A percentile compares a stretch with the other conserved stretches of the same genome.
Conservation (phyloP, 2,797 vertebrate species). For the Enteromius treurensis region DNA sequence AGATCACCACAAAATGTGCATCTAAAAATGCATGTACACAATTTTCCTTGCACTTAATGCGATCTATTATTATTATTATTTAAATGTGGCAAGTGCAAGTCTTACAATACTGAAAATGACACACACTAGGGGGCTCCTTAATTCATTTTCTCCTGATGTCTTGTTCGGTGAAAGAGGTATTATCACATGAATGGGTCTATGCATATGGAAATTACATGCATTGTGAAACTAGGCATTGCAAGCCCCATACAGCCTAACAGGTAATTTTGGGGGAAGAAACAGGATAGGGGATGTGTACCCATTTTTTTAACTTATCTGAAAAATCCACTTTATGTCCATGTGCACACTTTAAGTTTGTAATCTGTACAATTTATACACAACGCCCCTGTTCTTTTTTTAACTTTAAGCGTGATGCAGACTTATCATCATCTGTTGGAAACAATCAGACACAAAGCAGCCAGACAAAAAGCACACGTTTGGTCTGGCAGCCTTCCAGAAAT, state of each 20-base stretch:
- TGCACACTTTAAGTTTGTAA: neutral
- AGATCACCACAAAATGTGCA: neutral
- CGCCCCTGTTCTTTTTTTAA: neutral
- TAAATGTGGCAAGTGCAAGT: neutral
- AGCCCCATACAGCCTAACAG: neutral
- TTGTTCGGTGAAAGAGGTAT: neutral
- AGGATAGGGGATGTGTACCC: neutral
- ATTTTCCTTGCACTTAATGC: neutral
- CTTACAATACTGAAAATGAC: neutral
- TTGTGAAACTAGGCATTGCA: neutral
- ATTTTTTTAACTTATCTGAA: neutral
- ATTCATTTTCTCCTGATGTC: neutral
- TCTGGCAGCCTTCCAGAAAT: constrained; percentile 49
- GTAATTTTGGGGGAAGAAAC: neutral
- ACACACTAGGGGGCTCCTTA: neutral
- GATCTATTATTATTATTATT: neutral
- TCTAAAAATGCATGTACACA: neutral
- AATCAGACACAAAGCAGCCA: constrained; percentile 3
- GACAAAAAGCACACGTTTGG: constrained; percentile 27
- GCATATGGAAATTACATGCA: neutral
- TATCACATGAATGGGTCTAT: neutral
- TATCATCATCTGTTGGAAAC: neutral
- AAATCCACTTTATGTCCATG: neutral
- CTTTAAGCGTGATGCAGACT: neutral
- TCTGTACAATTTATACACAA: neutral